These are phyloP conservation scores for Scaptomyza polygonia DNA, from an alignment of 2,888 invertebrate species.

Conservation along the genomic window DNA sequence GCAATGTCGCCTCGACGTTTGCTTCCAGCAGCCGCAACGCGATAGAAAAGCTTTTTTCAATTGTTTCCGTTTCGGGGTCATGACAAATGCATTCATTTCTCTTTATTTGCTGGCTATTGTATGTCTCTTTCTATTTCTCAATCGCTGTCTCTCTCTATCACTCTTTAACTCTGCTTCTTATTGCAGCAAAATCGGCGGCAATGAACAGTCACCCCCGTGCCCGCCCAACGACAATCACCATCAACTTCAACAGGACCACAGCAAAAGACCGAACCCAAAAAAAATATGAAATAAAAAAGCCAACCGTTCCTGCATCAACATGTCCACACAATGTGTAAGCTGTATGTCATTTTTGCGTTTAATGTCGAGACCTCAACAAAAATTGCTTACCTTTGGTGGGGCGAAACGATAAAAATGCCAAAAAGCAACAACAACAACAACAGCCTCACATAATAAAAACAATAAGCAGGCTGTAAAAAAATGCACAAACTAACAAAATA, in stretches of 20 bases:
- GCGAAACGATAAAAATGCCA: conserved; percentile 45
- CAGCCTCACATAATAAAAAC: conserved; percentile 61
- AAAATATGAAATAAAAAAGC: neutral
- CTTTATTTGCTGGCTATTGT: conserved; percentile 49
- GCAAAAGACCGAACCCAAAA: neutral
- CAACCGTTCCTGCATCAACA: neutral
- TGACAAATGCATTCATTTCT: conserved; percentile 79
- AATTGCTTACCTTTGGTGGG: conserved; percentile 70
- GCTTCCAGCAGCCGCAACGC: conserved; percentile 53
- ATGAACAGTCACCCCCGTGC: conserved; percentile 63
- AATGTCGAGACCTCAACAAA: conserved; percentile 70
- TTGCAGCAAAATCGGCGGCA: conserved; percentile 56
- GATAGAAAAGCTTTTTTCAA: conserved; percentile 77
- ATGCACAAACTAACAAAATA: conserved; percentile 9
- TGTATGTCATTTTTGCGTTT: conserved; percentile 67
- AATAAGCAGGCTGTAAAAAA: conserved; percentile 46
- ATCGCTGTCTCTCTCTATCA: neutral
- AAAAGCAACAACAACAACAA: conserved; percentile 26
- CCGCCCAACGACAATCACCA: conserved; percentile 2
- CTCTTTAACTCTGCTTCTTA: conserved; percentile 10
- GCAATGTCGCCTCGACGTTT: conserved; percentile 2
- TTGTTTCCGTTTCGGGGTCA: conserved; percentile 79
- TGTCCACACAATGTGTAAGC: conserved; percentile 25
- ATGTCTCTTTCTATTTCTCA: neutral
- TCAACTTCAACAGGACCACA: conserved; percentile 2